phyloP scores from a whole-genome alignment of 2,888 invertebrate species.

The Eueremaeus valkanovi region DNA sequence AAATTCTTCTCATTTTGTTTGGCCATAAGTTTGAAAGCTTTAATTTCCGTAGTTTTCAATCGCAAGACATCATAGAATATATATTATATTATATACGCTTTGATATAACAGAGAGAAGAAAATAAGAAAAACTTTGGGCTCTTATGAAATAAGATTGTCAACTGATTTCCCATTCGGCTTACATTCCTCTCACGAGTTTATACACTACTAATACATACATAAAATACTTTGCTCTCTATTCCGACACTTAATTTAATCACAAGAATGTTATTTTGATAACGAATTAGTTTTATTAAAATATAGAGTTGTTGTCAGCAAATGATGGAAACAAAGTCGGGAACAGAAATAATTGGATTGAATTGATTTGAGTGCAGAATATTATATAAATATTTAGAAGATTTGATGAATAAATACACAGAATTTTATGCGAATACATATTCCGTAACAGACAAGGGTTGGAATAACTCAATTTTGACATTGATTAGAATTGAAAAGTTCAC shows the following conservation, averaged over 20 bases:
- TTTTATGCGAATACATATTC: too few relatives aligned
- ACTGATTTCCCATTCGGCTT: slow-evolving; percentile 32
- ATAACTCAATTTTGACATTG: too few relatives aligned
- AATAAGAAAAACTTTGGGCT: background rate
- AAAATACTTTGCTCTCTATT: background rate
- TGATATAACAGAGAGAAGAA: background rate
- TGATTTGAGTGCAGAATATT: background rate
- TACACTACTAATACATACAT: too few relatives aligned
- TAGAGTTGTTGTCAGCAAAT: too few relatives aligned
- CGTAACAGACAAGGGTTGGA: too few relatives aligned
- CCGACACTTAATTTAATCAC: background rate
- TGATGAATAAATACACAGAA: too few relatives aligned
- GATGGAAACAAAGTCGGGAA: too few relatives aligned
- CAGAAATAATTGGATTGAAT: background rate
- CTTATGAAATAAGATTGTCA: background rate
- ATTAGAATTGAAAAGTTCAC: too few relatives aligned
- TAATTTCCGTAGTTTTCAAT: slow-evolving; percentile 36
- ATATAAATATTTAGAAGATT: too few relatives aligned
- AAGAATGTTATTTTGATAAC: background rate
- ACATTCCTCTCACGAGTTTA: background rate
- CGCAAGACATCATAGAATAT: slow-evolving; percentile 15
- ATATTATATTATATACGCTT: slow-evolving; percentile 13
- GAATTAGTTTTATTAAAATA: background rate
- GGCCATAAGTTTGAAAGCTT: slow-evolving; percentile 12
- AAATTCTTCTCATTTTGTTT: background rate